Evolutionary conservation across 2,113 vertebrate species (phyloP).

Genomic region (Lichenostomus cassidix): DNA sequence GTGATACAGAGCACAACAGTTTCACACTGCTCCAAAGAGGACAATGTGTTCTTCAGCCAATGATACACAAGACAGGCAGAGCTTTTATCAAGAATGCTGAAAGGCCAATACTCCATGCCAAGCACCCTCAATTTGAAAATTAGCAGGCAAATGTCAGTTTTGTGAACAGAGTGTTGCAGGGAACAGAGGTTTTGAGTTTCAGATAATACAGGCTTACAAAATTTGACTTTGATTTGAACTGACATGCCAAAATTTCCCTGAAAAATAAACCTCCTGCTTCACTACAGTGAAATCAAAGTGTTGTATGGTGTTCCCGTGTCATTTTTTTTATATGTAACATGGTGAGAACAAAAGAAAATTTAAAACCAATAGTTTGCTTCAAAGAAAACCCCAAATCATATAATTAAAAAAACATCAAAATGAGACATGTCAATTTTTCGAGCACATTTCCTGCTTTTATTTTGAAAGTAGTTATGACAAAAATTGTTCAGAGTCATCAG

Average conservation of each 20-base stretch:
- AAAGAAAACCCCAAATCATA: not conserved
- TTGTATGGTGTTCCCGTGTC: not conserved
- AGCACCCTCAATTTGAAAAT: not conserved
- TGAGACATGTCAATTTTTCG: not conserved
- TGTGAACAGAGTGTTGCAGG: not conserved
- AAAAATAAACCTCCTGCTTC: not conserved
- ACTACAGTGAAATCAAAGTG: not conserved
- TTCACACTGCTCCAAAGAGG: not conserved
- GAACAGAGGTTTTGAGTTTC: not conserved
- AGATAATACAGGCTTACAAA: not conserved
- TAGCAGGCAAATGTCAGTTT: not conserved
- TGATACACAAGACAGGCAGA: not conserved
- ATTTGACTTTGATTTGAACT: not conserved
- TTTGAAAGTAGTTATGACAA: not conserved
- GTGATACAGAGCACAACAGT: not conserved
- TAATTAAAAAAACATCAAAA: not conserved
- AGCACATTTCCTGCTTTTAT: not conserved
- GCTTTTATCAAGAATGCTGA: not conserved
- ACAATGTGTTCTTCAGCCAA: not conserved
- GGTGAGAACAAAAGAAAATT: not conserved
- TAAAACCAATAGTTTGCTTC: not conserved
- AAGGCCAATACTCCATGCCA: not conserved
- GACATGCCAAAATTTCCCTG: not conserved
- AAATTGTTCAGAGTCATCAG: not conserved
- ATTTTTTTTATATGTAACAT: not conserved